Conservation (phyloP, 2,113 vertebrate genomes). For the Jacana jacana region DNA sequence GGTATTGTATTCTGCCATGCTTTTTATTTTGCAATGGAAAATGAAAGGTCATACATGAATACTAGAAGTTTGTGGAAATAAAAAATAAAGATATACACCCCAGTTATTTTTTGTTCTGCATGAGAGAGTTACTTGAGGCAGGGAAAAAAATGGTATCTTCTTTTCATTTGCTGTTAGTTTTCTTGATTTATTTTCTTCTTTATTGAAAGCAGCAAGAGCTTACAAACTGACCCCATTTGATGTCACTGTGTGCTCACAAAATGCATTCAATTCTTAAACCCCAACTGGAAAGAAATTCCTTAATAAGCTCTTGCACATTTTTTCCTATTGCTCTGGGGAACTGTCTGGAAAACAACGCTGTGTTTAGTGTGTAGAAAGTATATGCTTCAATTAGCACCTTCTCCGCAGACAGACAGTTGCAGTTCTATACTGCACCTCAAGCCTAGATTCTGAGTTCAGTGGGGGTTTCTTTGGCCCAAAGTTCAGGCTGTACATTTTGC, state of each 20-base stretch:
- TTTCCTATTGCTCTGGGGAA: neutral
- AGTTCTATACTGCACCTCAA: neutral
- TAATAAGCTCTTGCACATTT: neutral
- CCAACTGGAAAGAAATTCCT: neutral
- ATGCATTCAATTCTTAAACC: neutral
- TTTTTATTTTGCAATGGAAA: conserved; percentile 11
- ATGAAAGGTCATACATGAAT: neutral
- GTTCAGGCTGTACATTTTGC: neutral
- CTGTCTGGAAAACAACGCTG: neutral
- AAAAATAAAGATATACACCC: neutral
- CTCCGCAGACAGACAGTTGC: neutral
- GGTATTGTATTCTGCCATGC: neutral
- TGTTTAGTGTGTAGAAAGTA: neutral
- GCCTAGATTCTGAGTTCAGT: neutral
- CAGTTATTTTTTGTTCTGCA: neutral
- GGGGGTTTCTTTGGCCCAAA: neutral
- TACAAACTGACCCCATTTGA: neutral
- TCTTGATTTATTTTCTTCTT: neutral
- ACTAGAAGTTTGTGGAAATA: neutral
- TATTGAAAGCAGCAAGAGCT: neutral
- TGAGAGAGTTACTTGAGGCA: neutral
- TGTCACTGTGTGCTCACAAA: neutral
- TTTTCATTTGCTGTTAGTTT: neutral
- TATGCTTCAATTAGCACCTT: neutral
- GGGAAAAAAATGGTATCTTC: neutral